Evolutionary conservation across 2,113 vertebrate species (phyloP).

Genomic region (Podocnemis expansa): DNA sequence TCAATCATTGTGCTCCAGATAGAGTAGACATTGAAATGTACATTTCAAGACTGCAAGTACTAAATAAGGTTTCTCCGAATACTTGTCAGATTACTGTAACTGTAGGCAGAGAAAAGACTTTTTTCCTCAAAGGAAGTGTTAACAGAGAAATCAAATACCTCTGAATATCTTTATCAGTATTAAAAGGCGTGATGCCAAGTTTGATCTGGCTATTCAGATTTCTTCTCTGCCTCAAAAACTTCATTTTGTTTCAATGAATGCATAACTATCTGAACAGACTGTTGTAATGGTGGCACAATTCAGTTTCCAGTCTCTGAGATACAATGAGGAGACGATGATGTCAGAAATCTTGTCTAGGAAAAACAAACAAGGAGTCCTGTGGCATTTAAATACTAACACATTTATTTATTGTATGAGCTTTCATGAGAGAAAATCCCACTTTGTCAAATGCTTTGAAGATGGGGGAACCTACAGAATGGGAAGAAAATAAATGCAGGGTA

Average conservation of each 20-base stretch:
- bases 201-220: neutral
- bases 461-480: too few relatives aligned
- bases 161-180: neutral
- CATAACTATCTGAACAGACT: neutral
- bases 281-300: neutral
- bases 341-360: neutral
- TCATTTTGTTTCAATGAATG: neutral
- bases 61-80: neutral
- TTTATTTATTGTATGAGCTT: too few relatives aligned
- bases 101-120: neutral
- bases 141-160: neutral
- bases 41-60: neutral
- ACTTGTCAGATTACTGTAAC: accelerated
- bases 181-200: neutral
- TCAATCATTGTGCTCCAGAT: neutral
- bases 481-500: too few relatives aligned
- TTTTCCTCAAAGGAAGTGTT: neutral
- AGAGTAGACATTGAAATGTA: neutral
- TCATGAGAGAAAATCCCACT: too few relatives aligned
- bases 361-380: too few relatives aligned
- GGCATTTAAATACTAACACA: too few relatives aligned
- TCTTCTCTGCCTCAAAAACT: neutral
- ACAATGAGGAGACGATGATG: neutral
- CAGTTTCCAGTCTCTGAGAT: neutral
- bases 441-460: too few relatives aligned